Base-by-base conservation (phyloP, 1,140 invertebrate species). In the Megathymus violae region DNA sequence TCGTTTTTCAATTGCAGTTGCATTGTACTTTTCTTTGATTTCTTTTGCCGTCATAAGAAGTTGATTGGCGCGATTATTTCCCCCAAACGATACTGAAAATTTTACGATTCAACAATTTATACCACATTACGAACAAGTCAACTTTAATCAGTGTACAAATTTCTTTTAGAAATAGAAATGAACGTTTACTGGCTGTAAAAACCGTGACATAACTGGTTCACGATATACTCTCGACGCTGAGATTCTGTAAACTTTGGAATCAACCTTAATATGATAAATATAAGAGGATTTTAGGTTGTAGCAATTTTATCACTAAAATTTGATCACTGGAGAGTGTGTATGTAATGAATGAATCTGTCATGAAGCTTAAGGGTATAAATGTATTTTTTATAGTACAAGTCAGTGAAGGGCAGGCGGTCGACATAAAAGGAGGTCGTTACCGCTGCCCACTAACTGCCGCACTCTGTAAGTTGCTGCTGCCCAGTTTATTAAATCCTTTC, bases 241-340 rank as follows among this genome's bases (percentile, higher is more conserved):
- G 52, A 40, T 22, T 34, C 19, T 13, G 25, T 44, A 54, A 47
- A 50, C 13, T 56, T n/a, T 36, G 38, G 54, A 52, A 66, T 70
- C 63, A 66, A 66, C 62, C 59, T 56, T 56, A 47, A 43, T 14
- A 56, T 25, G 41, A 51, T 62, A 67, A 46, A 66, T 61, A 46
- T 10, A 27, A 25, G 10, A 9, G 46, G 46, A 34, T 27, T 56
- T 22, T 22, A 16, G 41, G 54, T 65, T 43, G 46, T 25, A 38
- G 11, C 11, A n/a, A n/a, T n/a, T n/a, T n/a, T n/a, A n/a, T n/a
- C n/a, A n/a, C n/a, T n/a, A 34, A 5, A 34, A 40, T 64, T 71
- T 71, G 67, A 71, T 71, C 61, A 48, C 25, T 27, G 7, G 25
- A n/a, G n/a, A n/a, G n/a, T n/a, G n/a, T n/a, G n/a, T n/a, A n/a